Evolutionary conservation across 2,113 vertebrate species (phyloP), one percentile per base, ranked within the genome.

Genomic region (Promerops cafer): DNA sequence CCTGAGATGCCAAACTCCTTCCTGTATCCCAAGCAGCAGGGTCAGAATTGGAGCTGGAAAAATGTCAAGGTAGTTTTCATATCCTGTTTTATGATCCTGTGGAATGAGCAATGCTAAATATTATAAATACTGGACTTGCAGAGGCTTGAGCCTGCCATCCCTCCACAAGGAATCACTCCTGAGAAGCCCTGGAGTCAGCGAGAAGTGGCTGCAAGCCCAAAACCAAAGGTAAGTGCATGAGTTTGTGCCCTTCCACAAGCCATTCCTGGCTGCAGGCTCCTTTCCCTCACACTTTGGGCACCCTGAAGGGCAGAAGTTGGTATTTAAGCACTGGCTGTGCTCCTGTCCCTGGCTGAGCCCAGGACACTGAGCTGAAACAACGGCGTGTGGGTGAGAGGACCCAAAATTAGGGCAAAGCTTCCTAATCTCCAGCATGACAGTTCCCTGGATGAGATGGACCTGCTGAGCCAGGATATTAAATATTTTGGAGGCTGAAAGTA

Each of bases 121-220:
- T 66, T 93, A 28, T 83, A 78, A 97, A 93, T 90, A 31, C 89
- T 97, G 95, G 49, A 78, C 95, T 97, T 98, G 85, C 30, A 98
- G 98, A 98, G 96, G 87, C 97, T 98, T 86, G 97, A 98, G 80
- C 97, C 97, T 4, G 39, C 90, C 30, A 39, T 87, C 39, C 81
- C 91, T 70, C 72, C 57, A 2, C 91, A 71, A 90, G 77, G 71
- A 60, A 83, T 94, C 20, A 2, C 84, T 92, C 49, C 96, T 45
- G 94, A 28, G 35, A 83, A 70, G 45, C 82, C 94, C 90, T 93
- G 81, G 90, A 76, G 75, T 35, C 96, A 90, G 52, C 83, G 22
- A 84, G 87, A 39, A n/a, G 87, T 23, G 44, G 47, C 57, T 69
- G 80, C 54, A 52, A 72, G 18, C 50, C 71, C 57, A 20, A 93